Evolutionary conservation across 2,888 invertebrate genomes (phyloP), one percentile per base, ranked within the genome.

Genomic region (Drosophila picticornis): DNA sequence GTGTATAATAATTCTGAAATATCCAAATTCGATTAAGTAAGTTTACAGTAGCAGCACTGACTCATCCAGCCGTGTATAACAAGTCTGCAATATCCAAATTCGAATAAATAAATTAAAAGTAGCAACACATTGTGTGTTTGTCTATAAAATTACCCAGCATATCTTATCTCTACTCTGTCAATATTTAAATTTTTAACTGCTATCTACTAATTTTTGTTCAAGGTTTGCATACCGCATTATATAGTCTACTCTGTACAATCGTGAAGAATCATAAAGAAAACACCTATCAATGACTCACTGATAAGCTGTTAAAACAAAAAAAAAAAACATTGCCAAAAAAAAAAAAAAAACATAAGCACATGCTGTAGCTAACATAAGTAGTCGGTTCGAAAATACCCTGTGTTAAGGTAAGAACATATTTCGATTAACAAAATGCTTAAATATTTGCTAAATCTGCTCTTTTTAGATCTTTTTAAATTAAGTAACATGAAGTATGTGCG

Each of bases 61-160:
- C 93, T 92, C 91, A 92, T 92, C 92, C 93, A 93, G 36, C 93
- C 93, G 38, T 93, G 93, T 65, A 93, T 92, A 66, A 92, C 90
- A 56, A 92, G 91, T 90, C 92, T 92, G 88, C 27, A 81, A 83
- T 19, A 75, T 38, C 2, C 2, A 29, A 57, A 57, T 36, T 38
- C 10, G 11, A 22, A 32, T 31, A 34, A 50, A 31, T 6, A 19
- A 22, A 51, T 58, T 25, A 27, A 48, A 13, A 34, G 25, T 22
- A 13, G 2, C 19, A 32, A 53, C 29, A 60, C 11, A 22, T 55
- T 38, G 11, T n/a, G 11, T 19, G 36, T 25, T 55, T 27, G 10
- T 9, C 19, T 11, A 4, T 29, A 29, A 19, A 29, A 29, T 19
- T 19, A 36, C 22, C 19, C 55, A 27, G 55, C 22, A 25, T 69